A percentile compares a stretch with the other conserved stretches of the same genome.
phyloP scores from a whole-genome alignment of 2,113 vertebrate genomes.

The Podiceps cristatus region DNA sequence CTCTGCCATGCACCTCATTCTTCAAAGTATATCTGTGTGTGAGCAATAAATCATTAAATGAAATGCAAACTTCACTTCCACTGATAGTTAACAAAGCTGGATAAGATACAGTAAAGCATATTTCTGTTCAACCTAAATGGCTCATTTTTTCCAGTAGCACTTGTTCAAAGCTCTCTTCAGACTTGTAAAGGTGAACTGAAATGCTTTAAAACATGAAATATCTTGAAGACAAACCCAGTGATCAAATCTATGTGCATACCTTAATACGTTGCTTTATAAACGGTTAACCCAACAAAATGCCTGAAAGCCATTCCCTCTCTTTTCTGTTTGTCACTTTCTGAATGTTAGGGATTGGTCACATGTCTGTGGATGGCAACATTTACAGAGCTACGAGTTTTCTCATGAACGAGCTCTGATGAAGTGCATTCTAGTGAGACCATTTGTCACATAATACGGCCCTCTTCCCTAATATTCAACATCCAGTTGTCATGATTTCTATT shows the following conservation, averaged over 20 bases:
- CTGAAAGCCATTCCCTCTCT: background rate
- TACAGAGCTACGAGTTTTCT: background rate
- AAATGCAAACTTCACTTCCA: constrained; percentile 21
- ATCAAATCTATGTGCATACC: background rate
- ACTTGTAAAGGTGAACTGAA: background rate
- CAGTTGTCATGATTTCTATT: background rate
- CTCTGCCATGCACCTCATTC: background rate
- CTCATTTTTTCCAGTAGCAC: background rate
- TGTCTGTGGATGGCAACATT: background rate
- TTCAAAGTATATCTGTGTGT: background rate
- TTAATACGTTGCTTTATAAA: background rate
- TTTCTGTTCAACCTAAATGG: background rate
- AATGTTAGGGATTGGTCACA: background rate
- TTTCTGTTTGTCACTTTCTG: background rate
- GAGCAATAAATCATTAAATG: background rate
- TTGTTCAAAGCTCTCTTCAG: background rate
- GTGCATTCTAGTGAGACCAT: background rate
- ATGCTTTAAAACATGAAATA: background rate
- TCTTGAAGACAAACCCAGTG: background rate
- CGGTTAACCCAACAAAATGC: background rate
- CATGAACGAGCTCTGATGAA: background rate
- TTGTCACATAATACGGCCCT: background rate
- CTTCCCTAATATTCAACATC: background rate
- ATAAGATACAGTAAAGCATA: constrained; percentile 23
- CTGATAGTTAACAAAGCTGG: constrained; percentile 13